Conservation (phyloP, 2,888 invertebrate species). For the Xestia c-nigrum region DNA sequence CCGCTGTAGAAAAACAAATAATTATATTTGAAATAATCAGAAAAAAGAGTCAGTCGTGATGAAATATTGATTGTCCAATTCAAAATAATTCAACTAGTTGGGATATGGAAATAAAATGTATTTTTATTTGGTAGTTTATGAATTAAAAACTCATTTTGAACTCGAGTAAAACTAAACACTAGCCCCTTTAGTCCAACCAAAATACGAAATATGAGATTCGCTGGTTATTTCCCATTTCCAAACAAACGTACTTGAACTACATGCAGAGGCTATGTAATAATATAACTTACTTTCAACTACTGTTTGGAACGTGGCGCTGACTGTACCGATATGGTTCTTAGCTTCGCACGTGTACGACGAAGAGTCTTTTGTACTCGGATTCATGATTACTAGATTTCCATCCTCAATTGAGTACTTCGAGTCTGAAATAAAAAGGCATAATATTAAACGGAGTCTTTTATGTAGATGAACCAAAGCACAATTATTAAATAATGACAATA, state of each 20-base stretch:
- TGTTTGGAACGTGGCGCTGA: slow-evolving; percentile 11
- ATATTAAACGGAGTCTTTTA: not conserved
- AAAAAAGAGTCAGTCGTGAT: not conserved
- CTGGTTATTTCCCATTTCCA: not conserved
- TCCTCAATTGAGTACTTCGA: slow-evolving; percentile 49
- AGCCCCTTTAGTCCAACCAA: not conserved
- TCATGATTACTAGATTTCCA: slow-evolving; percentile 49
- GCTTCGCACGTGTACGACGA: slow-evolving; percentile 54
- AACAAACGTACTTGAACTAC: not conserved
- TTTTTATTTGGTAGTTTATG: not conserved
- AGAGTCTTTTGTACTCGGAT: slow-evolving; percentile 46
- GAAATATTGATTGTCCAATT: not conserved
- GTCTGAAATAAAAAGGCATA: slow-evolving; percentile 36
- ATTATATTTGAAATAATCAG: not conserved
- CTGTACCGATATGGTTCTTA: slow-evolving; percentile 41
- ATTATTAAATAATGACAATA: not conserved
- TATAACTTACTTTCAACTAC: slow-evolving; percentile 47
- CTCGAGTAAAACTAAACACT: not conserved
- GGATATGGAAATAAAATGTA: not conserved
- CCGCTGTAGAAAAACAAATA: slow-evolving; percentile 39
- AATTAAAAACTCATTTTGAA: not conserved
- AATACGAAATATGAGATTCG: not conserved
- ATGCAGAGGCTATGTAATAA: not conserved
- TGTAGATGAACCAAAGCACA: not conserved
- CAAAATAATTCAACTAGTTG: not conserved